Evolutionary conservation across 2,113 vertebrate species (phyloP), one percentile per base, ranked within the genome.

Genomic region (Otocyon megalotis): DNA sequence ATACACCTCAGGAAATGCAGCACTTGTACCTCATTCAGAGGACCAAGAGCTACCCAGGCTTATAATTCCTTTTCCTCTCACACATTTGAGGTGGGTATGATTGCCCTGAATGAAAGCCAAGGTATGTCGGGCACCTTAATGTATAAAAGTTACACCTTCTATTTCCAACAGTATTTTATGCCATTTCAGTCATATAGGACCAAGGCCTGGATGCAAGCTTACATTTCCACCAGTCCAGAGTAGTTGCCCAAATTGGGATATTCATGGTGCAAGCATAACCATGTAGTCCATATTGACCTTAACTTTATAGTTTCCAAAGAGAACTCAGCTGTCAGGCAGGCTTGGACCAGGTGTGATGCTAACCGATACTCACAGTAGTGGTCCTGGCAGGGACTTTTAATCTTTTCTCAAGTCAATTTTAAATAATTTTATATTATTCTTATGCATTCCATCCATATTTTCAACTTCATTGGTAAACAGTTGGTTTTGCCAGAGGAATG

Each of bases 381-480:
- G n/a, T 48, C 71, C 63, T 88, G 37, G 63, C 56, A 89, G 20
- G 24, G 72, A 50, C 28, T 88, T 72, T 22, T 35, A 20, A 62
- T 48, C 22, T 87, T 93, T 65, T 69, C n/a, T 56, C 76, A 9
- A 67, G 32, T 54, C 71, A 74, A 50, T 81, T 96, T 71, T 60
- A 60, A 77, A 24, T 67, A 67, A 22, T 30, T 48, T 90, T 37
- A 56, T 37, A 80, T 90, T n/a, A 85, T 16, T 13, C 35, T 48
- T 65, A 37, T 22, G 3, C 17, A 74, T 80, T 80, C 56, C 17
- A 85, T 50, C 22, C 63, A 13, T 37, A 80, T 63, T 72, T 95
- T 85, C 69, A 84, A 93, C 72, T 62, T 79, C 54, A 56, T 35
- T 85, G 80, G 37, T 56, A 92, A 96, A 92, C 90, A 24, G 16